Conservation (phyloP, 92 coral and sea anemone genomes). For the Palythoa heliodiscus region DNA sequence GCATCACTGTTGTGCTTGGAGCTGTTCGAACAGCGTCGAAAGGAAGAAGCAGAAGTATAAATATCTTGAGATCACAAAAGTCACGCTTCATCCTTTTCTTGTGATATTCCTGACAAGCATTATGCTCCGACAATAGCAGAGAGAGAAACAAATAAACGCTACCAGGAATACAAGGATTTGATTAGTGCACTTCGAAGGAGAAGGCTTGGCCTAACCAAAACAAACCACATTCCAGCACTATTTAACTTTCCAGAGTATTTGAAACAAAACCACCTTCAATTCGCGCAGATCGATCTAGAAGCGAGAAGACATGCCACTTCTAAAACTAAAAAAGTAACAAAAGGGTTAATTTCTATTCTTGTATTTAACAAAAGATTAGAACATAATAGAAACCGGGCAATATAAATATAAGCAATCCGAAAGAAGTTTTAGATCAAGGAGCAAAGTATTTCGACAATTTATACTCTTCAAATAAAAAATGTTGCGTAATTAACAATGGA, state of each 20-base stretch:
- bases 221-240: slow-evolving; percentile 33
- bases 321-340: too few relatives aligned
- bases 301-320: slow-evolving; percentile 10
- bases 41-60: slow-evolving; percentile 31
- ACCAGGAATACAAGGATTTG: slow-evolving; percentile 43
- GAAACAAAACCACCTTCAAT: background rate
- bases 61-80: slow-evolving; percentile 18
- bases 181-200: slow-evolving; percentile 43
- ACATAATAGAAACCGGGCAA: too few relatives aligned
- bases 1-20: slow-evolving; percentile 41
- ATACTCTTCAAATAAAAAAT: too few relatives aligned
- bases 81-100: slow-evolving; percentile 19
- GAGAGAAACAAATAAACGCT: too few relatives aligned
- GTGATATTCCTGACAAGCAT: slow-evolving; percentile 18
- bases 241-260: slow-evolving; percentile 29
- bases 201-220: slow-evolving; percentile 38
- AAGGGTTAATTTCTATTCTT: too few relatives aligned
- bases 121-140: slow-evolving; percentile 48
- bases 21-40: slow-evolving; percentile 28
- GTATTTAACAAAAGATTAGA: too few relatives aligned
- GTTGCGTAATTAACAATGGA: too few relatives aligned
- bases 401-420: too few relatives aligned
- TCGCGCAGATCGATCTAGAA: slow-evolving; percentile 34
- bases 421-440: too few relatives aligned
- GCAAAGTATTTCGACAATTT: too few relatives aligned